phyloP scores from a whole-genome alignment of 1,140 invertebrate genomes.

The Drosophila mojavensis region DNA sequence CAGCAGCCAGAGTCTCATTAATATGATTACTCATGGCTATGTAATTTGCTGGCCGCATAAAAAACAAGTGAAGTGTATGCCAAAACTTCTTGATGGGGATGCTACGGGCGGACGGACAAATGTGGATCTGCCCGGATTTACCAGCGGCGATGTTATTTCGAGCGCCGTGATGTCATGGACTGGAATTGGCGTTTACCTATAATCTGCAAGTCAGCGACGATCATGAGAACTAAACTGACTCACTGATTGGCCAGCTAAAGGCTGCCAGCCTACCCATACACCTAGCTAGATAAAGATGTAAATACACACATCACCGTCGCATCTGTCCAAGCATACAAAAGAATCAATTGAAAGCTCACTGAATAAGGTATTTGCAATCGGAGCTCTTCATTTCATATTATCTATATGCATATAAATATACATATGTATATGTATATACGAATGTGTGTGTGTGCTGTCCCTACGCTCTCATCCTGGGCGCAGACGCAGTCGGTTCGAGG shows the following conservation, averaged over 20 bases:
- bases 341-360: slow-evolving; percentile 21
- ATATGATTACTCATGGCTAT: slow-evolving; percentile 76
- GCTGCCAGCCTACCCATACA: background rate
- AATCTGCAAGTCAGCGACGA: slow-evolving; percentile 72
- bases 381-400: background rate
- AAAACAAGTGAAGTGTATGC: slow-evolving; percentile 57
- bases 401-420: too few species aligned
- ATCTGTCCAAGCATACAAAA: background rate
- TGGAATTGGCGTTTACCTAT: slow-evolving; percentile 40
- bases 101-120: slow-evolving; percentile 33
- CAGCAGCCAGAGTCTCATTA: slow-evolving; percentile 52
- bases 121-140: slow-evolving; percentile 66
- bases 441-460: slow-evolving; percentile 9
- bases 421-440: background rate
- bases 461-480: slow-evolving; percentile 50
- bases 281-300: slow-evolving; percentile 31
- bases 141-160: slow-evolving; percentile 49
- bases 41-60: slow-evolving; percentile 60
- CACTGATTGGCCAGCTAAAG: slow-evolving; percentile 47
- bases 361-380: slow-evolving; percentile 27
- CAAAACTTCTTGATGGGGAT: slow-evolving; percentile 56
- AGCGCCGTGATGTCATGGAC: slow-evolving; percentile 64
- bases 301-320: background rate
- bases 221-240: slow-evolving; percentile 53
- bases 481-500: slow-evolving; percentile 57